phyloP scores from a whole-genome alignment of 2,888 invertebrate species.

The Nasonia oneida region DNA sequence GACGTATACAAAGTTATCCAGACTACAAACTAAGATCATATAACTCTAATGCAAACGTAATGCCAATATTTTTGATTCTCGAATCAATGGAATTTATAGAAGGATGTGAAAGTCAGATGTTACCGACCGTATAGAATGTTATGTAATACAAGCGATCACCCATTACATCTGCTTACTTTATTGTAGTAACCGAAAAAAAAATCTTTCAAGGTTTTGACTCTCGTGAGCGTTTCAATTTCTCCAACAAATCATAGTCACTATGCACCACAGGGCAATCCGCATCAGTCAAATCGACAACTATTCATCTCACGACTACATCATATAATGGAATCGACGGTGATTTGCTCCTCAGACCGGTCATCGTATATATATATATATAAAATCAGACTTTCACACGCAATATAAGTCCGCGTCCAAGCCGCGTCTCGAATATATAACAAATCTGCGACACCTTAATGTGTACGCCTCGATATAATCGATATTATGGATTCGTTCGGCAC shows the following conservation, averaged over 20 bases:
- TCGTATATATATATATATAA: slow-evolving; percentile 63
- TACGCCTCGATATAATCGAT: slow-evolving; percentile 18
- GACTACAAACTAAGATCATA: background rate
- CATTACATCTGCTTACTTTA: background rate
- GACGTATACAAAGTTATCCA: slow-evolving; percentile 14
- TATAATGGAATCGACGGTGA: slow-evolving; percentile 4
- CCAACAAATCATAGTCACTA: slow-evolving; percentile 7
- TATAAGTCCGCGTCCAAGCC: slow-evolving; percentile 57
- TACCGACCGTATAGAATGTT: background rate
- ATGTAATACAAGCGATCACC: background rate
- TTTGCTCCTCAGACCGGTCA: slow-evolving; percentile 25
- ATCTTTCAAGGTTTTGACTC: background rate
- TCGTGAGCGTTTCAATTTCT: background rate
- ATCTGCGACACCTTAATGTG: slow-evolving; percentile 27
- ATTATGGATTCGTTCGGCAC: slow-evolving; percentile 33
- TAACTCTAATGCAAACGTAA: slow-evolving; percentile 8
- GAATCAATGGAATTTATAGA: slow-evolving; percentile 19
- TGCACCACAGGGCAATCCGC: background rate
- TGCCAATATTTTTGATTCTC: slow-evolving; percentile 43
- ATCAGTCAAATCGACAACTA: slow-evolving; percentile 19
- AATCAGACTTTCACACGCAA: slow-evolving; percentile 68
- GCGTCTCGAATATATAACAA: slow-evolving; percentile 49
- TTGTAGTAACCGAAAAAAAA: background rate
- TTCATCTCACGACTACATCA: background rate
- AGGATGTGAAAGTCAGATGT: slow-evolving; percentile 30